Evolutionary conservation across 1,140 invertebrate genomes (phyloP), one percentile per base, ranked within the genome.

Genomic region (Habropoda laboriosa): DNA sequence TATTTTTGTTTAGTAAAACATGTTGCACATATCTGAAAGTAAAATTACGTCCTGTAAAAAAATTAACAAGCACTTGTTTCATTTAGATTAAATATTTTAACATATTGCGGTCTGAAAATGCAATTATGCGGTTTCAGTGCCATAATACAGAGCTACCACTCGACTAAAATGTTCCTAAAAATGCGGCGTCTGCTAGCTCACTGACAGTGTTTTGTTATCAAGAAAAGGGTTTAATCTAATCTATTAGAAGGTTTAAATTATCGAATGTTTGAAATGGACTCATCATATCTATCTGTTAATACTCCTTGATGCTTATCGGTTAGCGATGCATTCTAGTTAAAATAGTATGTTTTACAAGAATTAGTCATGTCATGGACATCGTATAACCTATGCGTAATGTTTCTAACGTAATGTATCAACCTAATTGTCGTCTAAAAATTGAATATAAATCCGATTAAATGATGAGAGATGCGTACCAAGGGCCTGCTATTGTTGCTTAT

Each of bases 381-480:
- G 30, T 57, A 30, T 85, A 85, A 85, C 83, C 83, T 85, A 77
- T 27, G 24, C n/a, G 30, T 21, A 16, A 75, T 45, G 53, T 83
- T 83, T 60, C 40, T 75, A 79, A 85, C 47, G 45, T 83, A 85
- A 83, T 32, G 60, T 76, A 27, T 51, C 24, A 18, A 49, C 53
- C 45, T 81, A 70, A 82, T 81, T 68, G 68, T 82, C 60, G 51
- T 70, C 57, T 80, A 70, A 42, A 53, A 72, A 80, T 79, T 75
- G 60, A 27, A 81, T 71, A 85, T 77, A 85, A 75, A 89, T 86
- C 72, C 68, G 38, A 83, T 77, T 83, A 88, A 91, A 91, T 77
- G 86, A 92, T 92, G 90, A 91, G 90, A 89, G 90, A 95, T 95
- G 94, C 94, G 94, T 91, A 94, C 93, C 89, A 95, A 94, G 89